A percentile compares a stretch with the other conserved stretches of the same genome.
These are phyloP conservation scores for Nothoprocta pentlandii DNA, from an alignment of 2,113 vertebrate species.

Conservation along the genomic window DNA sequence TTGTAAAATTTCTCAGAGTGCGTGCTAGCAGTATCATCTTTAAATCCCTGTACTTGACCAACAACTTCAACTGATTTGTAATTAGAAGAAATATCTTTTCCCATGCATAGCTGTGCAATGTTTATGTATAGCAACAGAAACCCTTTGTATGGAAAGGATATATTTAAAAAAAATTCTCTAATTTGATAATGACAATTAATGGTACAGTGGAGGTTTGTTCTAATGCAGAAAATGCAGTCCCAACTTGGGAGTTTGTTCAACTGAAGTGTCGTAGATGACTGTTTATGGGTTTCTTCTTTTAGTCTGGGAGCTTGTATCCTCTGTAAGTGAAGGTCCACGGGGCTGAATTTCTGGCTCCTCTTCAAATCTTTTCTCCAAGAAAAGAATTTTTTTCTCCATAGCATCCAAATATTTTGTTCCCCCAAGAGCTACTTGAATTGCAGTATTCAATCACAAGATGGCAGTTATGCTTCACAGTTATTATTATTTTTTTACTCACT, in stretches of 20 bases:
- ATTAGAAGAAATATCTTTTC: neutral
- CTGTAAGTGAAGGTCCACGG: fast-evolving
- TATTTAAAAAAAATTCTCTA: fast-evolving
- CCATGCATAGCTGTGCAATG: fast-evolving
- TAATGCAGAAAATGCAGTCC: neutral
- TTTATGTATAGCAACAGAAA: neutral
- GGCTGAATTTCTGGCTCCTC: neutral
- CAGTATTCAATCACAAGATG: constrained; percentile 42
- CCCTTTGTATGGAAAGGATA: neutral
- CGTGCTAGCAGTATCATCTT: neutral
- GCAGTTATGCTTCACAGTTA: constrained; percentile 39
- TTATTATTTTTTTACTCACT: neutral
- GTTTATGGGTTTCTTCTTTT: fast-evolving
- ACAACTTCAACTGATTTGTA: neutral
- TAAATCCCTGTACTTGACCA: neutral
- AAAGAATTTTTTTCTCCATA: neutral
- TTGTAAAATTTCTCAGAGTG: neutral
- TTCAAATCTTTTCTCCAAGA: neutral
- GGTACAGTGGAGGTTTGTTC: too few relatives aligned
- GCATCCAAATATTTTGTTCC: fast-evolving
- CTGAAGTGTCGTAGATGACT: neutral
- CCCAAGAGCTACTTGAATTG: neutral
- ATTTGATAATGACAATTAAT: neutral
- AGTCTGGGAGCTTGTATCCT: fast-evolving
- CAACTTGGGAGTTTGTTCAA: neutral